Conservation (phyloP, 2,113 vertebrate genomes). For the Megaceryle torquata region DNA sequence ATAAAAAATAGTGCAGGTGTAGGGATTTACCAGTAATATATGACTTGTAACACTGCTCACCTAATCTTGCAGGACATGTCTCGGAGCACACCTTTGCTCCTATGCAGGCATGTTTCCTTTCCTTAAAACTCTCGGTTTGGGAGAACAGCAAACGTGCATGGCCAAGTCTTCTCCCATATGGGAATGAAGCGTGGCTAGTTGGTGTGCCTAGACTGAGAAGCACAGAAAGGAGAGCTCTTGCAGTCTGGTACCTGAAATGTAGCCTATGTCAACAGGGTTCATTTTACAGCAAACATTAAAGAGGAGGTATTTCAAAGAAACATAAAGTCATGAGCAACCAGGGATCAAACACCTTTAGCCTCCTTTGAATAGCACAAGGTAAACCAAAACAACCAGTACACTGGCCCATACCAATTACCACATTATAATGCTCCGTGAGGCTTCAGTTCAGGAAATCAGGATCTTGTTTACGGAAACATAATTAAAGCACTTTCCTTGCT, state of each 20-base stretch:
- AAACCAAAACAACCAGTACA: neutral
- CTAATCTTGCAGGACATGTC: neutral
- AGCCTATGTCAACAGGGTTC: neutral
- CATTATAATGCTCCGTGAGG: neutral
- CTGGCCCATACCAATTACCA: neutral
- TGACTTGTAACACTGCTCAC: neutral
- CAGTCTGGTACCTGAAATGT: neutral
- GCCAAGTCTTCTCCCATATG: neutral
- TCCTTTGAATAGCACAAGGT: neutral
- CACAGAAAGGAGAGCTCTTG: neutral
- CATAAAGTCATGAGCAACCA: neutral
- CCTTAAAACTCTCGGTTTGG: neutral
- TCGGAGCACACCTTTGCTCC: neutral
- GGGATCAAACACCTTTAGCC: conserved; percentile 6
- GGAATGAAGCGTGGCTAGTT: neutral
- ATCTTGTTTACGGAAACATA: neutral
- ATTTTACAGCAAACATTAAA: conserved; percentile 5
- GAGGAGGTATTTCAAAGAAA: conserved; percentile 21
- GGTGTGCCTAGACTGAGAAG: neutral
- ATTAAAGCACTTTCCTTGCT: conserved; percentile 17
- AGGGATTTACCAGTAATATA: neutral
- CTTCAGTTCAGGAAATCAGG: neutral
- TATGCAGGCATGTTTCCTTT: neutral
- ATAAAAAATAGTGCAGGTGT: neutral
- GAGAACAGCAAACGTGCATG: neutral